These are phyloP conservation scores for Holothuria glaberrima DNA, from an alignment of 35 echinoderm and acorn worm species.

Conservation along the genomic window DNA sequence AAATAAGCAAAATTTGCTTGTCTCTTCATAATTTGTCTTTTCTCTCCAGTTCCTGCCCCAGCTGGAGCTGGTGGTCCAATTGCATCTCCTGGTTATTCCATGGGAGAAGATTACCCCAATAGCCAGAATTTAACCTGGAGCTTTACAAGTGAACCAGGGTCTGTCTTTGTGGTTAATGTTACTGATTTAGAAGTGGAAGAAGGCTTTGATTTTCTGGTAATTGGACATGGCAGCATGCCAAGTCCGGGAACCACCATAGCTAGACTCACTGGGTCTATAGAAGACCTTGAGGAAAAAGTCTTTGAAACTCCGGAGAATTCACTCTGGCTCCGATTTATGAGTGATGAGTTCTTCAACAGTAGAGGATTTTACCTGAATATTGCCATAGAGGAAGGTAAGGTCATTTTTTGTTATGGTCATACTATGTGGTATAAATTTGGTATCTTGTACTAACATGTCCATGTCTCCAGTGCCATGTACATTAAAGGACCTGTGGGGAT, in stretches of 20 bases:
- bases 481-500: too few species aligned
- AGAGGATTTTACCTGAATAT: slow-evolving; percentile 26
- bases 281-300: background rate
- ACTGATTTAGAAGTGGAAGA: slow-evolving; percentile 3
- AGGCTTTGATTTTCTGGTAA: background rate
- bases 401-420: background rate
- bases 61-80: background rate
- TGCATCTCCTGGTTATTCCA: slow-evolving; percentile 1
- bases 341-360: background rate
- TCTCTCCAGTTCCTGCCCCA: background rate
- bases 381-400: background rate
- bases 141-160: background rate
- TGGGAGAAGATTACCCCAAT: background rate
- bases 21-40: background rate
- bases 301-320: slow-evolving; percentile 14
- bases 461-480: too few species aligned
- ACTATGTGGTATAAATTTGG: too few species aligned
- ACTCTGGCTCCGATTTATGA: slow-evolving; percentile 10
- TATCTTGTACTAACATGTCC: too few species aligned
- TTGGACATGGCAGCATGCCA: slow-evolving; percentile 5
- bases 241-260: background rate
- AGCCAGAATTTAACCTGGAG: background rate
- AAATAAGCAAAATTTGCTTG: too few species aligned
- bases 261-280: background rate
- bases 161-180: background rate